These are phyloP conservation scores for Drosophila borborema DNA, from an alignment of 2,888 invertebrate species.

Conservation along the genomic window DNA sequence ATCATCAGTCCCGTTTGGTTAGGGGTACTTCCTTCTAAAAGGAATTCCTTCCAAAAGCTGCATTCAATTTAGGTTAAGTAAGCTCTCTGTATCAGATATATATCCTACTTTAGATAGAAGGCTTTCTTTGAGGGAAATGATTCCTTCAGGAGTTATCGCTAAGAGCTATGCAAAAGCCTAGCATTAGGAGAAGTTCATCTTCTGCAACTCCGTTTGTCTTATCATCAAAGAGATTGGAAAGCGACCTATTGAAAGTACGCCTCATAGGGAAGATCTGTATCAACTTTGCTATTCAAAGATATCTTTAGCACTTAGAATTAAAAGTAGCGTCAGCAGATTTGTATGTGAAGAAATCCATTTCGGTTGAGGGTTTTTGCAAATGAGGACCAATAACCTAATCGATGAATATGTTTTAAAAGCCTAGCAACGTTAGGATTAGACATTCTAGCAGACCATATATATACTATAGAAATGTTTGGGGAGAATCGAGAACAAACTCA, in stretches of 20 bases:
- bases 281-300: not conserved
- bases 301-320: not conserved
- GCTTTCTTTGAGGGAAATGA: not conserved
- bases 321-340: not conserved
- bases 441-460: not conserved
- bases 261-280: not conserved
- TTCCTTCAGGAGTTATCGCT: not conserved
- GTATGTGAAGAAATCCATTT: not conserved
- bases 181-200: not conserved
- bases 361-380: not conserved
- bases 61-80: not conserved
- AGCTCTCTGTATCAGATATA: not conserved
- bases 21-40: not conserved
- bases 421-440: not conserved
- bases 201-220: not conserved
- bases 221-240: not conserved
- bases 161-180: not conserved
- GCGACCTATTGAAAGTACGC: not conserved
- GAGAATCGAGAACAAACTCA: not conserved
- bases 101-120: not conserved
- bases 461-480: not conserved
- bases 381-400: conserved; percentile 1
- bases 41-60: not conserved
- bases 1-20: not conserved
- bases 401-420: not conserved